Percentiles rank a stretch among this genome's conserved stretches.
Evolutionary conservation across 2,888 invertebrate genomes (phyloP).

Genomic region (Hetaerina titia): DNA sequence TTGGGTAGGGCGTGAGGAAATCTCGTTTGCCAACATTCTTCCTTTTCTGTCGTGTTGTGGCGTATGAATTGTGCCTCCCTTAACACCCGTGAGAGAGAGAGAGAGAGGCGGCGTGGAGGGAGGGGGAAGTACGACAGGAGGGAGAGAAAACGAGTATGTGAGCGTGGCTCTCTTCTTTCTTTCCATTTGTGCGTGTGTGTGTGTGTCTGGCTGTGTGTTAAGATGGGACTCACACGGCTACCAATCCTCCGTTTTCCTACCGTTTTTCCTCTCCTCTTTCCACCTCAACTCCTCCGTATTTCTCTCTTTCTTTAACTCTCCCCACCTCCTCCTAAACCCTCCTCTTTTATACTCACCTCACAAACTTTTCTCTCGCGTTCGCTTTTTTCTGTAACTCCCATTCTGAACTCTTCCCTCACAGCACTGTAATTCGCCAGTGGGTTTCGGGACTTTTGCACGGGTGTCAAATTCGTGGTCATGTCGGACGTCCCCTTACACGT

Average conservation of each 20-base stretch:
- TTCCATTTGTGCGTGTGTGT: neutral
- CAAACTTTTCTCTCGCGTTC: too few relatives aligned
- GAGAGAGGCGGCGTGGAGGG: neutral
- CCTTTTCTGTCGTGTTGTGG: slow-evolving; percentile 66
- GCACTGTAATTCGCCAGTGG: too few relatives aligned
- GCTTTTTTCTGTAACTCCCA: too few relatives aligned
- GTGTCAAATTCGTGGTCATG: too few relatives aligned
- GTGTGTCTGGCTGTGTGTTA: neutral
- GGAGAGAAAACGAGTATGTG: neutral
- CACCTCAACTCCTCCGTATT: too few relatives aligned
- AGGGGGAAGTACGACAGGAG: neutral
- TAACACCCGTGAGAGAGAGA: slow-evolving; percentile 33
- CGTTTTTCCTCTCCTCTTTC: neutral
- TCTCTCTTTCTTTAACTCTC: too few relatives aligned
- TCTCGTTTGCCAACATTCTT: slow-evolving; percentile 67
- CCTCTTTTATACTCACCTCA: too few relatives aligned
- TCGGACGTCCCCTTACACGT: too few relatives aligned
- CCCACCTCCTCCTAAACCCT: too few relatives aligned
- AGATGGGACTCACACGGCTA: slow-evolving; percentile 6
- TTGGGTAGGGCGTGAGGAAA: slow-evolving; percentile 57
- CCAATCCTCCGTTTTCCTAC: neutral
- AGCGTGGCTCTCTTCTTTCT: neutral
- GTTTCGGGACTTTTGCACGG: too few relatives aligned
- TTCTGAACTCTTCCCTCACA: too few relatives aligned
- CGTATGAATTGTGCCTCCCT: slow-evolving; percentile 59